phyloP scores from a whole-genome alignment of 2,797 vertebrate genomes.

The Enteromius unitaeniatus region DNA sequence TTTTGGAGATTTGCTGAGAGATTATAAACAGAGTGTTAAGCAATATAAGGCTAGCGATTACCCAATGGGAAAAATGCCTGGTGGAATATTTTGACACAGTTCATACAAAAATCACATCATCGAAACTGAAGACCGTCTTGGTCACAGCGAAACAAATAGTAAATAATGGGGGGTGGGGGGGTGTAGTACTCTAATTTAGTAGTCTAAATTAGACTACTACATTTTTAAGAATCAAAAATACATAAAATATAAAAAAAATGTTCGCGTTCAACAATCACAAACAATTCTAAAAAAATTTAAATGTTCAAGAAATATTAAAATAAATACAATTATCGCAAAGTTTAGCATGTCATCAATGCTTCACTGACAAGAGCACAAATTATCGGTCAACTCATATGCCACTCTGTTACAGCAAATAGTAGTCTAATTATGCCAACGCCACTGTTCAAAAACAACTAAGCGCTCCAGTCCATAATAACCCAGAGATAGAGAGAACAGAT shows the following conservation, averaged over 20 bases:
- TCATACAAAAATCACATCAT: constrained; percentile 8
- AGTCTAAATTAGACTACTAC: too few species aligned
- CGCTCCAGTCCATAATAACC: neutral
- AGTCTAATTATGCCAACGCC: neutral
- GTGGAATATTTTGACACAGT: constrained; percentile 18
- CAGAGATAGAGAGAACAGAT: neutral
- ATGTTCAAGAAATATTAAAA: neutral
- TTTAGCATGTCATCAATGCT: neutral
- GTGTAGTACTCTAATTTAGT: too few species aligned
- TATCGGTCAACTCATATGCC: neutral
- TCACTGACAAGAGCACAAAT: neutral
- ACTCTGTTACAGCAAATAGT: neutral
- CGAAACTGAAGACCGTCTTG: neutral
- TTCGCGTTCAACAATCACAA: neutral
- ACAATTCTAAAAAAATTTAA: neutral
- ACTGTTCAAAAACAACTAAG: neutral
- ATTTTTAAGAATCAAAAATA: neutral
- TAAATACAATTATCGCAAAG: neutral
- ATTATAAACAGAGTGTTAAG: neutral
- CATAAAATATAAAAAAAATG: neutral
- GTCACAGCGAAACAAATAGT: neutral
- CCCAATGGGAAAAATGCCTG: neutral
- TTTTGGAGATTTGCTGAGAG: neutral
- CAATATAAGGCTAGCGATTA: neutral
- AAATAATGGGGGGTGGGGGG: too few species aligned